Conservation (phyloP, 2,797 vertebrate species). For the Harpagifer antarcticus region DNA sequence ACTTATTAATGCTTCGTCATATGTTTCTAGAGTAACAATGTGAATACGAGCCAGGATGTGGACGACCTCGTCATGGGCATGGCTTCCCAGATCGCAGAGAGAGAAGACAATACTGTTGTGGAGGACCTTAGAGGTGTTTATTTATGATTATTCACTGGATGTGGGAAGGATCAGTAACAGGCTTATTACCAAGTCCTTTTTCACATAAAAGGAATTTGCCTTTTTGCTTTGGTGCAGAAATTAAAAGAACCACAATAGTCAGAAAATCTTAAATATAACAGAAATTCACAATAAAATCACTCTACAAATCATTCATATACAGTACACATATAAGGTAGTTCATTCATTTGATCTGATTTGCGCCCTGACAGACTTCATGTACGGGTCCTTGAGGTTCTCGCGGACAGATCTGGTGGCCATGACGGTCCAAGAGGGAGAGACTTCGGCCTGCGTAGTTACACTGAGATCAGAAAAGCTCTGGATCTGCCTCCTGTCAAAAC, state of each 20-base stretch:
- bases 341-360: conserved; percentile 3
- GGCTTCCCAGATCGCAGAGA: conserved; percentile 94
- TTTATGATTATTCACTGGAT: background rate
- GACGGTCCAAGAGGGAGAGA: conserved; percentile 93
- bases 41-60: conserved; percentile 81
- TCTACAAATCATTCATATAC: background rate
- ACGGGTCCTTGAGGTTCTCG: conserved; percentile 89
- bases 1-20: background rate
- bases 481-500: conserved; percentile 76
- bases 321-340: background rate
- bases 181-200: background rate
- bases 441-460: conserved; percentile 93
- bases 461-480: conserved; percentile 83
- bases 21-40: conserved; percentile 81
- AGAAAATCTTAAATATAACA: background rate
- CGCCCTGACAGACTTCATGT: conserved; percentile 92
- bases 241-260: background rate
- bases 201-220: background rate
- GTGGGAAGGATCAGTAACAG: background rate
- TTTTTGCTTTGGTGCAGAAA: background rate
- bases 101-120: conserved; percentile 90
- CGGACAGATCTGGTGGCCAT: conserved; percentile 91
- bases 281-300: background rate
- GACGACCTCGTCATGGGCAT: conserved; percentile 94
- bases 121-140: conserved; percentile 93